Evolutionary conservation across 2,797 vertebrate genomes (phyloP).

Genomic region (Merluccius polli): DNA sequence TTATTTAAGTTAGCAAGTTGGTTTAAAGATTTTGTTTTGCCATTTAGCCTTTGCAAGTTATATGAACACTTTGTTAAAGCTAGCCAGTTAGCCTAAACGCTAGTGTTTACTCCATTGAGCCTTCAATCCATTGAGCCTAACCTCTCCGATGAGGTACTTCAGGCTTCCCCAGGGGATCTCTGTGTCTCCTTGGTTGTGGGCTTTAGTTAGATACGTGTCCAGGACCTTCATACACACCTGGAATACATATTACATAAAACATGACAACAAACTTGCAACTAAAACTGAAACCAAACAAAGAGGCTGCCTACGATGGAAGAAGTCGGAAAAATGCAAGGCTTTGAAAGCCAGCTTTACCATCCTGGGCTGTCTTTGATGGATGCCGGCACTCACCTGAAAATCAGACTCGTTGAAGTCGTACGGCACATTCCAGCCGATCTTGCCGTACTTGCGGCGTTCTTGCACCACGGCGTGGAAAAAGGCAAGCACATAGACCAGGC

Average conservation of each 20-base stretch:
- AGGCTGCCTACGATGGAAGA: background rate
- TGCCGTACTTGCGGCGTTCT: slow-evolving; percentile 95
- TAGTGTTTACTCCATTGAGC: background rate
- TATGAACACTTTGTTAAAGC: background rate
- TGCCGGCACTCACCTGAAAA: slow-evolving; percentile 78
- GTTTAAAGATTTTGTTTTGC: too few relatives aligned
- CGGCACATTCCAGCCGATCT: slow-evolving; percentile 92
- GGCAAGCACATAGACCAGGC: slow-evolving; percentile 86
- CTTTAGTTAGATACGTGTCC: slow-evolving; percentile 88
- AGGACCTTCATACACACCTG: slow-evolving; percentile 97
- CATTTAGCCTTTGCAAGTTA: too few relatives aligned
- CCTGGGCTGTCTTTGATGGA: background rate
- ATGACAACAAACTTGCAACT: background rate
- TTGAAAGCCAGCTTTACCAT: background rate
- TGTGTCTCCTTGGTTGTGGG: slow-evolving; percentile 78
- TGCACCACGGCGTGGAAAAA: slow-evolving; percentile 98
- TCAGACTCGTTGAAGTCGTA: slow-evolving; percentile 98
- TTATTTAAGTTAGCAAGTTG: background rate
- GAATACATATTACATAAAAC: slow-evolving; percentile 19
- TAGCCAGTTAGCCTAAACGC: background rate
- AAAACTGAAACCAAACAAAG: background rate
- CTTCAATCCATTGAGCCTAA: slow-evolving; percentile 44
- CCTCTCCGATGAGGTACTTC: slow-evolving; percentile 96
- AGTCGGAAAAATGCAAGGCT: background rate
- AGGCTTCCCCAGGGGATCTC: slow-evolving; percentile 92